Base-by-base conservation (phyloP, 37 sponge, comb jelly and placozoan species). In the Beroe forskalii region DNA sequence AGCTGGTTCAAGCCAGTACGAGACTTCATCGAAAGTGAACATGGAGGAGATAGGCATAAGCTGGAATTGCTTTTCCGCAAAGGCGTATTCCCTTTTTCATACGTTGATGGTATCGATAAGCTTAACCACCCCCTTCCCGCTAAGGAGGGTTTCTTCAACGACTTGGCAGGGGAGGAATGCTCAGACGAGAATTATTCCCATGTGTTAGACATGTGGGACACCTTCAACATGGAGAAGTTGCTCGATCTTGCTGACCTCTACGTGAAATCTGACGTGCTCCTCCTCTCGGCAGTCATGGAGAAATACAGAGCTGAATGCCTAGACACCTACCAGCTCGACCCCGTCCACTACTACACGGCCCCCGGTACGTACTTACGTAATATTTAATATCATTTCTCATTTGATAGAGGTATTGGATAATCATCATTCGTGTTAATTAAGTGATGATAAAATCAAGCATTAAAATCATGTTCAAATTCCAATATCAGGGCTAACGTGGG, bases 171-270 rank as follows among this genome's bases (percentile, higher is more conserved):
- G 36, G 64, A 90, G 62, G 41, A 17, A 32, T 14, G 9, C 42
- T 28, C 66, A 22, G 67, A 90, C 28, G 90, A 90, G 28, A 66
- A 90, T 35, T 90, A 63, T 32, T 12, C 39, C n/a, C 90, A 62
- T 32, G 90, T 41, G 24, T 22, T 6, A 3, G 9, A 62, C 8
- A 32, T 90, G 32, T 90, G 90, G 90, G 35, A 27, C 6, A 63
- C 1, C 17, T 90, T 90, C 39, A 30, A 60, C n/a, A 20, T n/a
- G 12, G 14, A 30, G 22, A 32, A 3, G 31, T 9, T 90, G 67
- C 14, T 4, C 2, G 90, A 90, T 39, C 41, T 40, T 62, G 33
- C 19, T 24, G 90, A 90, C 3, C 22, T 90, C 25, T 90, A 90
- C 41, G 62, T 62, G 2, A n/a, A 35, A 3, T 32, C 40, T 25